Percentiles rank a stretch among this genome's conserved stretches.
Evolutionary conservation across 1,140 invertebrate species (phyloP).

Genomic region (Belonocnema kinseyi): DNA sequence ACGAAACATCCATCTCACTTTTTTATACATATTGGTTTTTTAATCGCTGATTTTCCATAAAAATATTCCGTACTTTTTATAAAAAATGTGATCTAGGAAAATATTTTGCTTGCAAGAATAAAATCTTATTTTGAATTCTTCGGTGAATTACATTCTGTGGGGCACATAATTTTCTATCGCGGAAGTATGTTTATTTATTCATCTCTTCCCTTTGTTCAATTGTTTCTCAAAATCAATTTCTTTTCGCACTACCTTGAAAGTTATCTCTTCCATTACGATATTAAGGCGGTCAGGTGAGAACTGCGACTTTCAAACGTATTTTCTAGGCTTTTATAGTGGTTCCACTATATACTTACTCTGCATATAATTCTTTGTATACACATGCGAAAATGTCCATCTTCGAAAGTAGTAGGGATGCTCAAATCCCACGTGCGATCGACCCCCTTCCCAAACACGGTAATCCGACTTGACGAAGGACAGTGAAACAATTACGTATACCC

Average conservation of each 20-base stretch:
- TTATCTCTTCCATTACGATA: constrained; percentile 64
- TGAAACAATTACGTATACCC: constrained; percentile 17
- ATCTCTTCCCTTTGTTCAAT: background rate
- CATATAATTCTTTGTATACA: constrained; percentile 49
- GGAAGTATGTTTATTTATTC: too few relatives aligned
- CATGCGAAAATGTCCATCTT: constrained; percentile 55
- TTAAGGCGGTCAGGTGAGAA: constrained; percentile 66
- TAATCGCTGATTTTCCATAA: too few relatives aligned
- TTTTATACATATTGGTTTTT: too few relatives aligned
- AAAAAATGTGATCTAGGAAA: too few relatives aligned
- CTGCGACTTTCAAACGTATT: constrained; percentile 67
- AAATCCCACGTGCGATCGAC: background rate
- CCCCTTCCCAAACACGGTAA: background rate
- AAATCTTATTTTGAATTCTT: too few relatives aligned
- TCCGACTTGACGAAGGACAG: background rate
- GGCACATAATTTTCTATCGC: too few relatives aligned
- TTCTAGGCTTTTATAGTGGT: constrained; percentile 70
- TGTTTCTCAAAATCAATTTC: background rate
- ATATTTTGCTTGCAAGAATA: too few relatives aligned
- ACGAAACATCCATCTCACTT: background rate
- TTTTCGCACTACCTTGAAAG: constrained; percentile 61
- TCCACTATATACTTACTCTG: constrained; percentile 39
- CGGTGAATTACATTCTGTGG: too few relatives aligned
- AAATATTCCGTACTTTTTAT: too few relatives aligned
- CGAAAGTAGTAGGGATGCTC: constrained; percentile 37